Base-by-base conservation (phyloP, 2,888 invertebrate species). In the Macrophya annulata region DNA sequence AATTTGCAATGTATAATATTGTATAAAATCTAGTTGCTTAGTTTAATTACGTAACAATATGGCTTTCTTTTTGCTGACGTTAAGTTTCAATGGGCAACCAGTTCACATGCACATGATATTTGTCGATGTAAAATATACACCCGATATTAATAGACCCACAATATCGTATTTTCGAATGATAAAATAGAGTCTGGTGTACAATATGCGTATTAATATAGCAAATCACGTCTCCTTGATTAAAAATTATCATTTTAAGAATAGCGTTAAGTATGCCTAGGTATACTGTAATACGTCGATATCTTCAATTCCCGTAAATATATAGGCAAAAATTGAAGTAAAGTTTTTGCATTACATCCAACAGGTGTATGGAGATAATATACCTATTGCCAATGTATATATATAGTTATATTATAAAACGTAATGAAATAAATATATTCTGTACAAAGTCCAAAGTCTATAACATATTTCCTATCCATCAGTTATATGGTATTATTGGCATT, bases 51-150 rank as follows among this genome's bases (percentile, higher is more conserved):
- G 89, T 90, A 92, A 92, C 72, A 31, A 76, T 81, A 85, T 89
- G 90, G 93, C 93, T 93, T 93, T 93, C 93, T 92, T 93, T 93
- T 92, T 89, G 89, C 90, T 89, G 89, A 89, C 89, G 90, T 88
- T 90, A 87, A 88, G 89, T 91, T 91, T 88, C 90, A 89, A 91
- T 92, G 91, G 90, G 91, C 90, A 92, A 91, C 89, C 86, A 84
- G 86, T 87, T 84, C 88, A 85, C 86, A 68, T 85, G 48, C 43
- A 74, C 40, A 55, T 6, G 45, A 74, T 74, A 45, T 45, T 4
- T 15, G n/a, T 37, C 25, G 12, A 81, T 62, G 83, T 45, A 25
- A 31, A 83, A 31, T 43, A 37, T 6, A 81, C 62, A 21, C 45
- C n/a, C 45, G 40, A 62, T 40, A 62, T 55, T 51, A 37, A 37